A percentile compares a stretch with the other conserved stretches of the same genome.
phyloP scores from a whole-genome alignment of 2,888 invertebrate species.

The Mesoligia furuncula region DNA sequence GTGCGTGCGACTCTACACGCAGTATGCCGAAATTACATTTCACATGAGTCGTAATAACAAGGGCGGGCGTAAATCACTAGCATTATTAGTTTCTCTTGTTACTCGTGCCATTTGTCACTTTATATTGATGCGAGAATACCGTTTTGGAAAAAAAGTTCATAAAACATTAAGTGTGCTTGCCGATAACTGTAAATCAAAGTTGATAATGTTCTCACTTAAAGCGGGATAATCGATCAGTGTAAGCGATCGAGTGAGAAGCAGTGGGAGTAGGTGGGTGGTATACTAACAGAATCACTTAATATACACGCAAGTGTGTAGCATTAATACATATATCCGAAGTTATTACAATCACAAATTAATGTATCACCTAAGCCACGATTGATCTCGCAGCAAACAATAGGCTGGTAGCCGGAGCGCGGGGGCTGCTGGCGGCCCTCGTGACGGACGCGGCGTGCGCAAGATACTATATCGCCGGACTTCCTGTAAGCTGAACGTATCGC shows the following conservation, averaged over 20 bases:
- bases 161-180: constrained; percentile 55
- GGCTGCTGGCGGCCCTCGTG: constrained; percentile 47
- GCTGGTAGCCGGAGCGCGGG: neutral
- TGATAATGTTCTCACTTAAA: constrained; percentile 56
- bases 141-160: constrained; percentile 67
- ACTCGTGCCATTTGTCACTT: constrained; percentile 86
- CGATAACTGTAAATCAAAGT: constrained; percentile 61
- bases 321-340: constrained; percentile 25
- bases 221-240: constrained; percentile 52
- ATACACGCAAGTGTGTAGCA: neutral
- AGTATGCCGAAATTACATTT: constrained; percentile 90
- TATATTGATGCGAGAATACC: constrained; percentile 81
- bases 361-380: constrained; percentile 46
- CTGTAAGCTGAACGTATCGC: constrained; percentile 89
- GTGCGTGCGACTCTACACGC: constrained; percentile 83
- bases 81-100: constrained; percentile 90
- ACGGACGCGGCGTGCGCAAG: constrained; percentile 70
- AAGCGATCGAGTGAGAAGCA: constrained; percentile 33
- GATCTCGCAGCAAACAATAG: constrained; percentile 51
- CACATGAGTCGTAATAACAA: constrained; percentile 91
- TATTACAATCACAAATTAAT: constrained; percentile 52
- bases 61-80: constrained; percentile 89
- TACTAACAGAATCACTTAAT: constrained; percentile 19
- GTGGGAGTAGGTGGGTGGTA: constrained; percentile 45
- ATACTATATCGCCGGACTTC: constrained; percentile 85